phyloP scores from a whole-genome alignment of 1,140 invertebrate genomes.

The Tachypleus tridentatus region DNA sequence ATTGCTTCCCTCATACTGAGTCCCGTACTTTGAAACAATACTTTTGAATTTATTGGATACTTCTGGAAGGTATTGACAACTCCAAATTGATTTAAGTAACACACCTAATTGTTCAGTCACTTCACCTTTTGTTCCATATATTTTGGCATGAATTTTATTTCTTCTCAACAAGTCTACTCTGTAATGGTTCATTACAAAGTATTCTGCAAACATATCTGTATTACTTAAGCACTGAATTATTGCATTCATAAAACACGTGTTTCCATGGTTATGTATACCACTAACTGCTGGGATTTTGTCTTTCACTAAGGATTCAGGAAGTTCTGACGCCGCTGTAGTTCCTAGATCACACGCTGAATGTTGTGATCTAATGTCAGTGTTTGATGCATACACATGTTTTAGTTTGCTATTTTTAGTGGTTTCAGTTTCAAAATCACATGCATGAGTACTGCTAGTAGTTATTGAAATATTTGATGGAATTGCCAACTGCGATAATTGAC shows the following conservation, averaged over 20 bases:
- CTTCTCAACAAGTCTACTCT: slow-evolving; percentile 72
- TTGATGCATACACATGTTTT: slow-evolving; percentile 6
- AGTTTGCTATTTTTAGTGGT: not conserved
- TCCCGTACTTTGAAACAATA: slow-evolving; percentile 77
- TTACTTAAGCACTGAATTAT: slow-evolving; percentile 88
- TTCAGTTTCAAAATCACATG: not conserved
- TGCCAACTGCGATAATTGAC: slow-evolving; percentile 5
- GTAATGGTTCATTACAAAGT: slow-evolving; percentile 87
- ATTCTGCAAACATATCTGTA: slow-evolving; percentile 83
- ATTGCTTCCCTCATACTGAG: slow-evolving; percentile 72
- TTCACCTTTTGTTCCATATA: slow-evolving; percentile 79
- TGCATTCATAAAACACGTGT: slow-evolving; percentile 94
- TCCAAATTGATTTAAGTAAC: slow-evolving; percentile 85
- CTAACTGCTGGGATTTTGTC: slow-evolving; percentile 22
- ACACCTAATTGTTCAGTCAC: slow-evolving; percentile 84
- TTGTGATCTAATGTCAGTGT: slow-evolving; percentile 13
- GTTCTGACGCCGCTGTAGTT: too few relatives aligned
- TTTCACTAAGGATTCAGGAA: not conserved
- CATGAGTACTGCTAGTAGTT: too few relatives aligned
- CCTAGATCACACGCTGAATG: not conserved
- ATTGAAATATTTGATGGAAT: not conserved
- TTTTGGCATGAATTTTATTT: slow-evolving; percentile 64
- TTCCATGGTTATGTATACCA: slow-evolving; percentile 65
- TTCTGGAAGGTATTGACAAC: slow-evolving; percentile 77
- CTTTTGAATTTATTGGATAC: slow-evolving; percentile 71